These are phyloP conservation scores for Lepeophtheirus nordmannii DNA, from an alignment of 2,888 invertebrate species.

Conservation along the genomic window DNA sequence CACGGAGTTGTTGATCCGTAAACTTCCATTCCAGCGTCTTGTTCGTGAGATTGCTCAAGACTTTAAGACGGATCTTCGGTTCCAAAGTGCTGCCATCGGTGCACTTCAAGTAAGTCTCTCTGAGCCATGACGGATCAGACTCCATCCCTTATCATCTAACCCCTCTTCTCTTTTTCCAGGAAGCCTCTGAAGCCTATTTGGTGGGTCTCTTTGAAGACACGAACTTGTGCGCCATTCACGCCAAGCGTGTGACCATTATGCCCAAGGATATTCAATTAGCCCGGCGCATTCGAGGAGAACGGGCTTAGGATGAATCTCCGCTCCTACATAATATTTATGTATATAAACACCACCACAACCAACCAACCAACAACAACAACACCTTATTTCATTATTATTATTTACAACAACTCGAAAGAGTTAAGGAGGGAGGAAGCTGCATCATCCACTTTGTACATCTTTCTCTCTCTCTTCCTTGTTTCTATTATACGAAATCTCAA, in stretches of 20 bases:
- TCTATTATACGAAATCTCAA: no score
- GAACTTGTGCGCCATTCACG: slow-evolving; percentile 92
- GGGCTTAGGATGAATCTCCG: slow-evolving; percentile 48
- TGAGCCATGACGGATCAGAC: neutral
- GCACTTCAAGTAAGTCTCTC: slow-evolving; percentile 29
- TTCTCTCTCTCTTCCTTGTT: no score
- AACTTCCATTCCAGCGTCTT: slow-evolving; percentile 84
- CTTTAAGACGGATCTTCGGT: slow-evolving; percentile 37
- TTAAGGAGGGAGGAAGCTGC: no score
- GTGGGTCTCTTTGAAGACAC: slow-evolving; percentile 95
- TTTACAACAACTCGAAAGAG: no score
- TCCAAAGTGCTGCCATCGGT: slow-evolving; percentile 36
- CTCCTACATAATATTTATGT: no score
- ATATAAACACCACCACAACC: no score
- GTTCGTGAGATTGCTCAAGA: slow-evolving; percentile 94
- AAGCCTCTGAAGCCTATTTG: slow-evolving; percentile 76
- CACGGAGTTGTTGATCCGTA: slow-evolving; percentile 83
- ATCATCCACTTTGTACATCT: no score
- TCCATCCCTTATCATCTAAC: neutral
- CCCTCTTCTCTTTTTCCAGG: slow-evolving; percentile 36
- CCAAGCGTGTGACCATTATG: slow-evolving; percentile 94
- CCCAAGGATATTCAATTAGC: slow-evolving; percentile 94
- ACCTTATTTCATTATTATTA: no score
- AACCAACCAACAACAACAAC: no score
- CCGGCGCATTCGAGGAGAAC: slow-evolving; percentile 86